phyloP scores from a whole-genome alignment of 2,113 vertebrate species.

The Balaeniceps rex region DNA sequence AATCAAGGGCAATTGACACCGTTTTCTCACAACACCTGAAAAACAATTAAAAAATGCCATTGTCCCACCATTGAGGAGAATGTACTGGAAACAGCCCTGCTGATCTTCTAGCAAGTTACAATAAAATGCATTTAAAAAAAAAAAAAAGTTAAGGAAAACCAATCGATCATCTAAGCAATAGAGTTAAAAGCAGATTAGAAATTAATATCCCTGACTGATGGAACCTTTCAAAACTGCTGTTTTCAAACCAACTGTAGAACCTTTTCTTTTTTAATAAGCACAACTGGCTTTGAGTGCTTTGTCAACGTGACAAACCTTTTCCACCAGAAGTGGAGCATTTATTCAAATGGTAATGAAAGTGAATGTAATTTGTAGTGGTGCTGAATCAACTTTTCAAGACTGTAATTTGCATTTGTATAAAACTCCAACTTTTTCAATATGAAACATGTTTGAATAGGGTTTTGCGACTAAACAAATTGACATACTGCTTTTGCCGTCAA shows the following conservation, averaged over 20 bases:
- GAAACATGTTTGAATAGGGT: background rate
- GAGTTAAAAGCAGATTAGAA: constrained; percentile 2
- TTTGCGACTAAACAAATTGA: constrained; percentile 22
- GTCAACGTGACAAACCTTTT: background rate
- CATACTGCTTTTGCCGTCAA: background rate
- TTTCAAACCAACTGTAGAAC: background rate
- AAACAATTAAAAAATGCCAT: background rate
- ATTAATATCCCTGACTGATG: background rate
- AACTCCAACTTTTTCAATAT: background rate
- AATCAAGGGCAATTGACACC: background rate
- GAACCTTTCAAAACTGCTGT: background rate
- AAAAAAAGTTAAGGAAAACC: background rate
- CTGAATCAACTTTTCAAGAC: constrained; percentile 26
- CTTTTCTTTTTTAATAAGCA: background rate
- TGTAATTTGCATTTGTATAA: constrained; percentile 5
- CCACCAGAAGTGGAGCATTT: background rate
- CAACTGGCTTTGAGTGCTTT: background rate
- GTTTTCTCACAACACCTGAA: background rate
- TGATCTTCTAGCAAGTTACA: background rate
- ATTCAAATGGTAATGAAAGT: constrained; percentile 34
- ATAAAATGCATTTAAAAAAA: background rate
- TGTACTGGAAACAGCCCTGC: background rate
- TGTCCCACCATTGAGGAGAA: background rate
- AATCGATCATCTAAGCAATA: background rate
- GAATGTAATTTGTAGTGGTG: background rate